Conservation (phyloP, 2,888 invertebrate species). For the Antitype chi region DNA sequence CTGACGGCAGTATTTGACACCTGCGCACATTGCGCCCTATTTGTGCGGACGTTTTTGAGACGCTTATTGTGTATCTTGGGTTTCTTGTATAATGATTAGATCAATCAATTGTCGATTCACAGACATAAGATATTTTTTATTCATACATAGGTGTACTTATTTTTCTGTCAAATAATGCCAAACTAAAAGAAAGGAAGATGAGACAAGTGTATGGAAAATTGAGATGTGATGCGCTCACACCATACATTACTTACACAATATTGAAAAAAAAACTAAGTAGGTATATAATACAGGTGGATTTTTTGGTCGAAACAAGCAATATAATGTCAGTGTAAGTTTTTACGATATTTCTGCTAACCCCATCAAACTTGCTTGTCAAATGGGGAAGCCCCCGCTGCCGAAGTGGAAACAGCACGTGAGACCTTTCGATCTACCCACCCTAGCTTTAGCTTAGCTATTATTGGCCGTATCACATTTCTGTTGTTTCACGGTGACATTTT, state of each 20-base stretch:
- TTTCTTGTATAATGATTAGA: no score
- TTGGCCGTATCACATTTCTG: conserved; percentile 4
- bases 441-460: neutral
- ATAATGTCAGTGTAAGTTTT: neutral
- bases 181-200: no score
- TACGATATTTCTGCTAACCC: conserved; percentile 23
- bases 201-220: no score
- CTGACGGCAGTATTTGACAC: no score
- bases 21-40: no score
- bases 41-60: no score
- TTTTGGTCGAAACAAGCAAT: neutral
- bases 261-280: neutral
- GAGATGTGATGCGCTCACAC: no score
- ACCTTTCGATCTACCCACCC: conserved; percentile 34
- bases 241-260: neutral
- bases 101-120: no score
- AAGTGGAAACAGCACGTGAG: conserved; percentile 23
- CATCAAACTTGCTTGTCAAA: neutral
- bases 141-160: no score
- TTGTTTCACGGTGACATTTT: neutral
- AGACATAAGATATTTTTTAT: no score
- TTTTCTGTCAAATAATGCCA: no score
- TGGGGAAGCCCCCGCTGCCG: neutral
- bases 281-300: neutral
- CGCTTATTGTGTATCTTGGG: no score